These are phyloP conservation scores for Rhagoletis pomonella DNA, from an alignment of 1,140 invertebrate species.

Conservation along the genomic window DNA sequence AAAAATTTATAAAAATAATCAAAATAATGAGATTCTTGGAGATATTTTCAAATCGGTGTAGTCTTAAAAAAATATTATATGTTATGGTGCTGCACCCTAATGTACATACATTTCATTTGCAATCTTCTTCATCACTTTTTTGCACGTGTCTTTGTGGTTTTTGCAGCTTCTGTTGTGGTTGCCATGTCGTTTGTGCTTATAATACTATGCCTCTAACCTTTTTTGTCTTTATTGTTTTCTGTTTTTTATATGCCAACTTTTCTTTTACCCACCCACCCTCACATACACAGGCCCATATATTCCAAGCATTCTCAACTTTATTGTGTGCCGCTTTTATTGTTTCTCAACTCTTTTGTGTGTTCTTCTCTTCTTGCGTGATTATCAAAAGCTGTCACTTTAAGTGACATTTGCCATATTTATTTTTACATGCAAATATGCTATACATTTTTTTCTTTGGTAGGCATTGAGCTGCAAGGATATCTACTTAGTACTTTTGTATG, in stretches of 20 bases:
- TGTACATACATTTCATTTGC: not conserved
- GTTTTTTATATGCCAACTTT: not conserved
- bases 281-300: not conserved
- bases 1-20: too few species aligned
- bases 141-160: not conserved
- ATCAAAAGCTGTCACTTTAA: conserved; percentile 72
- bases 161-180: not conserved
- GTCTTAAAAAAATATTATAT: too few species aligned
- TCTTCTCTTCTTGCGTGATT: conserved; percentile 61
- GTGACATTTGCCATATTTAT: conserved; percentile 72
- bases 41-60: too few species aligned
- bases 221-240: not conserved
- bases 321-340: conserved; percentile 31
- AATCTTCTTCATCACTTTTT: not conserved
- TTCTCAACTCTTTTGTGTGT: not conserved
- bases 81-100: not conserved
- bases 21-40: too few species aligned
- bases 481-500: not conserved
- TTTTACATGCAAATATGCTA: conserved; percentile 33
- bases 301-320: not conserved
- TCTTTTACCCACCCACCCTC: not conserved
- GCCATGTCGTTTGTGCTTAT: conserved; percentile 21
- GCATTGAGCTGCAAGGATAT: too few species aligned
- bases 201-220: conserved; percentile 19
- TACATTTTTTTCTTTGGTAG: not conserved